Percentiles rank a stretch among this genome's conserved stretches.
These are phyloP conservation scores for Epirrhoe tristata DNA, from an alignment of 2,888 invertebrate species.

Conservation along the genomic window DNA sequence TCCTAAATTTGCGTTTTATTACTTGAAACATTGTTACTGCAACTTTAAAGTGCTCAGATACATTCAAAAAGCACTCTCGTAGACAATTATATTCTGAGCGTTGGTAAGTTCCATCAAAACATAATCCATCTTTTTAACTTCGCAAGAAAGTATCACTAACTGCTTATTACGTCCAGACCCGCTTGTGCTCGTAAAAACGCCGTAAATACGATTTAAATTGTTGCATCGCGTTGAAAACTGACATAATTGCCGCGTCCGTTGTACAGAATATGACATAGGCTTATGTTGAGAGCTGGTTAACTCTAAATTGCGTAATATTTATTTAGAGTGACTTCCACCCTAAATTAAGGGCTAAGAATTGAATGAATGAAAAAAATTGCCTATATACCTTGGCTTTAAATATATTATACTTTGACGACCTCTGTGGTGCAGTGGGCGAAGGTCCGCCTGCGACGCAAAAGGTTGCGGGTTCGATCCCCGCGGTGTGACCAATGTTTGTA, in stretches of 20 bases:
- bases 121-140: constrained; percentile 4
- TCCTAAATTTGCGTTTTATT: too few relatives aligned
- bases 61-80: background rate
- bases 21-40: background rate
- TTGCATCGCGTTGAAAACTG: constrained; percentile 45
- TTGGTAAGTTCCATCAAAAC: background rate
- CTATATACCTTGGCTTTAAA: too few relatives aligned
- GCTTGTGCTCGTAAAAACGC: constrained; percentile 35
- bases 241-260: constrained; percentile 37
- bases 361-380: too few relatives aligned
- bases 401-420: too few relatives aligned
- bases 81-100: background rate
- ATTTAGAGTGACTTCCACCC: too few relatives aligned
- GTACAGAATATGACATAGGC: constrained; percentile 22
- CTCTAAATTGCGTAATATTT: too few relatives aligned
- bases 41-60: background rate
- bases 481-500: too few relatives aligned
- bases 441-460: too few relatives aligned
- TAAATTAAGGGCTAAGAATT: too few relatives aligned
- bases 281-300: background rate
- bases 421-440: too few relatives aligned
- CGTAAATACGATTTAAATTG: constrained; percentile 47
- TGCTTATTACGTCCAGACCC: constrained; percentile 28
- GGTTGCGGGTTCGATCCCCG: too few relatives aligned
- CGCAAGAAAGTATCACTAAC: constrained; percentile 35